Conservation (phyloP, 2,888 invertebrate species). For the Hirtodrosophila cameraria region DNA sequence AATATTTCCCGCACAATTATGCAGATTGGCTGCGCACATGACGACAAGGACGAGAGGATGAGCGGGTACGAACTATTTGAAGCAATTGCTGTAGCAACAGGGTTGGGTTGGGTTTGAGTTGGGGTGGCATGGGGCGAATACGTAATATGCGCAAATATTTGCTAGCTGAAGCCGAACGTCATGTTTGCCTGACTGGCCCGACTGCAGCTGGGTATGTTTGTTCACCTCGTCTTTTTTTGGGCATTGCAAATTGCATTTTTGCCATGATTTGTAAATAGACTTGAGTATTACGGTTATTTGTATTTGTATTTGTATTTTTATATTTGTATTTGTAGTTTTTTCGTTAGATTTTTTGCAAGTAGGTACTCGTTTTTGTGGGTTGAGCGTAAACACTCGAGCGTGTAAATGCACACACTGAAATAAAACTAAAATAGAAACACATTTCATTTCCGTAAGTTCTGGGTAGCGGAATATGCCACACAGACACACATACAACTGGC, state of each 20-base stretch:
- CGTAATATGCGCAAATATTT: constrained; percentile 66
- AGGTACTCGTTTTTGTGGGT: constrained; percentile 38
- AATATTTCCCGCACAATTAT: constrained; percentile 71
- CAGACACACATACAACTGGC: constrained; percentile 14
- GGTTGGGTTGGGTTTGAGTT: no score
- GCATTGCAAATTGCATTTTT: constrained; percentile 68
- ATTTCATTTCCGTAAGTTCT: constrained; percentile 79
- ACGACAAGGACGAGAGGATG: constrained; percentile 1
- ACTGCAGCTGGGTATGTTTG: constrained; percentile 45
- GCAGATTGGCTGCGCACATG: constrained; percentile 59
- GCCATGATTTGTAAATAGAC: constrained; percentile 74
- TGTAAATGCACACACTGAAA: constrained; percentile 65
- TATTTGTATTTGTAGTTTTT: constrained; percentile 25
- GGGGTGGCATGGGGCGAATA: constrained; percentile 49
- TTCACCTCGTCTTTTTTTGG: constrained; percentile 35
- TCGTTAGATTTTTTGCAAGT: constrained; percentile 15
- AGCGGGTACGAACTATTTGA: constrained; percentile 10
- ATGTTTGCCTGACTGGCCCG: constrained; percentile 53
- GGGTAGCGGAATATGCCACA: constrained; percentile 51
- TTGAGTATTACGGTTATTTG: constrained; percentile 54
- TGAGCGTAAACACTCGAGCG: constrained; percentile 67
- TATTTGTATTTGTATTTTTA: constrained; percentile 15
- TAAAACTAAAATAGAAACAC: constrained; percentile 77
- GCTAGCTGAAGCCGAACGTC: constrained; percentile 49
- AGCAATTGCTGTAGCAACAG: constrained; percentile 32